phyloP scores from a whole-genome alignment of 2,888 invertebrate species.

The Hirtodrosophila cameraria region DNA sequence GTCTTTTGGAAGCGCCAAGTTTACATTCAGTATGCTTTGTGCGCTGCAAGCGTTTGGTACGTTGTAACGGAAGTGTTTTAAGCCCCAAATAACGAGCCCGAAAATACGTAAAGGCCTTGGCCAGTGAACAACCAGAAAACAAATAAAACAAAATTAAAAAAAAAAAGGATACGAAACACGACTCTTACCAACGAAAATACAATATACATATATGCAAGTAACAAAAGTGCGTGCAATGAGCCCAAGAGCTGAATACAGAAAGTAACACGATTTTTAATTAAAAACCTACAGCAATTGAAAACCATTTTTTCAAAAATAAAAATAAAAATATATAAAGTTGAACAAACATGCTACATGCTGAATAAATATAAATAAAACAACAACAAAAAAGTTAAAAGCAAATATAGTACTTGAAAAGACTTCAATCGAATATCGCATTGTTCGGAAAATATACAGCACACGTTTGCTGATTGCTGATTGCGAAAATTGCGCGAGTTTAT shows the following conservation, averaged over 20 bases:
- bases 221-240: constrained; percentile 31
- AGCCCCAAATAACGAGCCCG: constrained; percentile 23
- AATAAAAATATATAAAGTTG: neutral
- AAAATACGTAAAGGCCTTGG: constrained; percentile 21
- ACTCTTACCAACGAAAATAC: too few relatives aligned
- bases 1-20: constrained; percentile 74
- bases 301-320: constrained; percentile 12
- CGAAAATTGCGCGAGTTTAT: constrained; percentile 21
- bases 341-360: constrained; percentile 5
- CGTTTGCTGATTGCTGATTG: constrained; percentile 23
- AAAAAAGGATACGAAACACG: constrained; percentile 18
- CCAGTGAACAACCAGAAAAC: too few relatives aligned
- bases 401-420: constrained; percentile 20
- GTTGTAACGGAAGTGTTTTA: constrained; percentile 64
- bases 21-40: constrained; percentile 71
- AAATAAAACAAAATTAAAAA: too few relatives aligned
- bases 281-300: constrained; percentile 18
- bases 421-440: constrained; percentile 29
- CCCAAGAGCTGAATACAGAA: constrained; percentile 3
- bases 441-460: constrained; percentile 14
- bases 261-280: constrained; percentile 27
- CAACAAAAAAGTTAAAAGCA: constrained; percentile 32
- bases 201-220: too few relatives aligned
- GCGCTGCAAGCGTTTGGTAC: constrained; percentile 76
- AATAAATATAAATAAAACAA: constrained; percentile 11